Conservation (phyloP, 2,888 invertebrate genomes). For the Dorcus hopei region DNA sequence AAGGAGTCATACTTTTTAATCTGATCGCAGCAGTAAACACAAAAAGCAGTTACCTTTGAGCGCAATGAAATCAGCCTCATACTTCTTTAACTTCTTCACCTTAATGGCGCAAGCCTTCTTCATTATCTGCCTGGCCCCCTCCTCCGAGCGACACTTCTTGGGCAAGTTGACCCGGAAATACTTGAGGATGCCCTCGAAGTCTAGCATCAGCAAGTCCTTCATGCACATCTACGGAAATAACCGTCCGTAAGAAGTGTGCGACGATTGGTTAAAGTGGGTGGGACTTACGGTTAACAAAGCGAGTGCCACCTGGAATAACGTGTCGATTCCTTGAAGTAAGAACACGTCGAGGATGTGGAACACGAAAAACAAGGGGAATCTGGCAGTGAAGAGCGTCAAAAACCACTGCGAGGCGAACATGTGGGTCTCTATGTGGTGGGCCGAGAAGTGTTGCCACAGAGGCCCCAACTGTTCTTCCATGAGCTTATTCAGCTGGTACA, state of each 20-base stretch:
- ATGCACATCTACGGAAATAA: conserved; percentile 63
- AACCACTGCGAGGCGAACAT: conserved; percentile 99
- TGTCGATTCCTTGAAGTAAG: conserved; percentile 89
- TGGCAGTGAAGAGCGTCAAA: conserved; percentile 97
- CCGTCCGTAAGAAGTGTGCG: not conserved
- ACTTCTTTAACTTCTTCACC: conserved; percentile 90
- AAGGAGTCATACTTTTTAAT: too few relatives aligned
- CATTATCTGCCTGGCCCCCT: conserved; percentile 83
- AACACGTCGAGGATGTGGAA: conserved; percentile 98
- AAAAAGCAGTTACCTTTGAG: too few relatives aligned
- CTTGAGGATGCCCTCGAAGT: conserved; percentile 97
- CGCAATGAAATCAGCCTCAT: conserved; percentile 84
- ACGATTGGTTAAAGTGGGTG: not conserved
- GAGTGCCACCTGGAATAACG: conserved; percentile 93
- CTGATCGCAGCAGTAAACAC: conserved; percentile 14
- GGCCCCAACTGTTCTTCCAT: conserved; percentile 88
- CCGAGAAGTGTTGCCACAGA: conserved; percentile 76
- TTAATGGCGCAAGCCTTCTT: conserved; percentile 87
- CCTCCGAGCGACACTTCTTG: conserved; percentile 91
- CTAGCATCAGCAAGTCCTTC: conserved; percentile 85
- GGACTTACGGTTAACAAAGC: conserved; percentile 78
- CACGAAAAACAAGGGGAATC: conserved; percentile 94
- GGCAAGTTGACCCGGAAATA: conserved; percentile 97
- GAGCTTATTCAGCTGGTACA: conserved; percentile 91
- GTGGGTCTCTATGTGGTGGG: conserved; percentile 87